phyloP scores from a whole-genome alignment of 2,888 invertebrate species.

The Gisinianus flammeolus region DNA sequence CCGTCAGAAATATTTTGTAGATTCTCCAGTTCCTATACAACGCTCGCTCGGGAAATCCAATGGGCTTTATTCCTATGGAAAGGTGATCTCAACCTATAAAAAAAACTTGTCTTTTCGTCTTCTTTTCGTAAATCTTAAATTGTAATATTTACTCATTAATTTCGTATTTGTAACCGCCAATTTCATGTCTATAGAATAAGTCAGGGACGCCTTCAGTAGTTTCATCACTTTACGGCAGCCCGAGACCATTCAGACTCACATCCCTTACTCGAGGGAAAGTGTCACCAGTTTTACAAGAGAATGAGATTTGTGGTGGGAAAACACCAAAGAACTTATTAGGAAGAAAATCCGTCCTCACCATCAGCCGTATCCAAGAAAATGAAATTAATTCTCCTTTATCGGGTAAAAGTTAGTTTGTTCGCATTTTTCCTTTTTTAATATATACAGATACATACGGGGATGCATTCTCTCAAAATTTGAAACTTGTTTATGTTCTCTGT shows the following conservation, averaged over 20 bases:
- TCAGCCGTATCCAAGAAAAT: conserved; percentile 40
- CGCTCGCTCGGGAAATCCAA: conserved; percentile 70
- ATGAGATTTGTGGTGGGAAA: background rate
- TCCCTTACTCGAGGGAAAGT: background rate
- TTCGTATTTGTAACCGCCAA: too few species aligned
- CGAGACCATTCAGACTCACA: conserved; percentile 20
- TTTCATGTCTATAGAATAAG: conserved; percentile 1
- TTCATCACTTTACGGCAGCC: conserved; percentile 32
- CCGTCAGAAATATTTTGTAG: conserved; percentile 38
- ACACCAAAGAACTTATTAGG: conserved; percentile 36
- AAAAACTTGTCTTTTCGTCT: too few species aligned
- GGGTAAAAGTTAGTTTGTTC: conserved; percentile 23
- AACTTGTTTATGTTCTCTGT: too few species aligned
- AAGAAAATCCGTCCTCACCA: conserved; percentile 30
- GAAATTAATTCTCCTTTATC: conserved; percentile 38
- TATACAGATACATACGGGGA: too few species aligned
- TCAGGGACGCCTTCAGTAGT: conserved; percentile 28
- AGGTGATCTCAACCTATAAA: too few species aligned
- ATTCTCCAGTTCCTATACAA: conserved; percentile 43
- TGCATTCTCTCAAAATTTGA: too few species aligned
- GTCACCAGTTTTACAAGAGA: conserved; percentile 1
- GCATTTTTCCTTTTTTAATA: too few species aligned
- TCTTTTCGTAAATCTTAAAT: too few species aligned
- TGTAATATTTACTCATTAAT: too few species aligned
- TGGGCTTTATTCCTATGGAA: conserved; percentile 69